Evolutionary conservation across 1,140 invertebrate species (phyloP).

Genomic region (Drosophila guanche): DNA sequence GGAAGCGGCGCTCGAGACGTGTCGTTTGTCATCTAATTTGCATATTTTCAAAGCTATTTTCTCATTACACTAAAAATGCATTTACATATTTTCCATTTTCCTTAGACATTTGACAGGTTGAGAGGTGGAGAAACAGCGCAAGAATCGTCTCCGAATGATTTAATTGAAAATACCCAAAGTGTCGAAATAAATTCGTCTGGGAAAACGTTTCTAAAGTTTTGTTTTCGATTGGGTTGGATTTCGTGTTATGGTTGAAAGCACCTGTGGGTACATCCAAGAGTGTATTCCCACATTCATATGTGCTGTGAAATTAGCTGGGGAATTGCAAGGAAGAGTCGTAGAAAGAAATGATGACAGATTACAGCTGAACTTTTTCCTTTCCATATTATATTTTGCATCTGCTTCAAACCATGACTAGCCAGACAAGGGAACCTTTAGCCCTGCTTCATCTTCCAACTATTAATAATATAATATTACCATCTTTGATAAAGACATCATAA

Average conservation of each 20-base stretch:
- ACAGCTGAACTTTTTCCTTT: neutral
- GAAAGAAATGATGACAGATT: constrained; percentile 2
- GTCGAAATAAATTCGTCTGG: constrained; percentile 43
- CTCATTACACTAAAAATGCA: constrained; percentile 45
- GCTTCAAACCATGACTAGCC: constrained; percentile 50
- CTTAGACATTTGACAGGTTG: constrained; percentile 55
- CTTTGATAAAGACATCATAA: constrained; percentile 60
- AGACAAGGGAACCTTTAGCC: neutral
- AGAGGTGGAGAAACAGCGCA: neutral
- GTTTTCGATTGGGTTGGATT: constrained; percentile 11
- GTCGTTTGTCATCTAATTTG: constrained; percentile 69
- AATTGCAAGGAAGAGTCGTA: neutral
- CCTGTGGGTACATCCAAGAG: constrained; percentile 2
- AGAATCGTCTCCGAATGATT: constrained; percentile 53
- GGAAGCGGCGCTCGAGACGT: constrained; percentile 74
- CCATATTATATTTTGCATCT: constrained; percentile 10
- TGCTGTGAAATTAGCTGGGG: constrained; percentile 12
- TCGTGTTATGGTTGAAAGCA: constrained; percentile 33
- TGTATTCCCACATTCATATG: constrained; percentile 22
- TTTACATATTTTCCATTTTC: constrained; percentile 43
- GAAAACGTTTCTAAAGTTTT: constrained; percentile 19
- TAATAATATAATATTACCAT: constrained; percentile 36
- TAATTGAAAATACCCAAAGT: constrained; percentile 65
- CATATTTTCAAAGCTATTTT: constrained; percentile 61
- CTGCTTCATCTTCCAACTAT: constrained; percentile 33